Conservation (phyloP, 2,797 vertebrate genomes). For the Nothura maculosa region DNA sequence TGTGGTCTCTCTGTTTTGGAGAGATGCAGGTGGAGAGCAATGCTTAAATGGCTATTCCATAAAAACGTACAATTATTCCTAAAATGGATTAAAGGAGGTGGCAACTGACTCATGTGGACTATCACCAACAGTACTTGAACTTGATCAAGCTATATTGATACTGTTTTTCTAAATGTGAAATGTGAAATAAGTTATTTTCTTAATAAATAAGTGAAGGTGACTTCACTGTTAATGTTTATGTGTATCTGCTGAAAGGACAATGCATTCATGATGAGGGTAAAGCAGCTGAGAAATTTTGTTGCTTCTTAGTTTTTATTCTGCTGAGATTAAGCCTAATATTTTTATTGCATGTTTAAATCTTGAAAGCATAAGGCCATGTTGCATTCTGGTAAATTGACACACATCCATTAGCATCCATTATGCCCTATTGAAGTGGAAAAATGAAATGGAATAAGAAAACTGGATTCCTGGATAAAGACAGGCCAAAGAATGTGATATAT, state of each 20-base stretch:
- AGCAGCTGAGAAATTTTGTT: background rate
- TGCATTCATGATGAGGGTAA: background rate
- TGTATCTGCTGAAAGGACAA: background rate
- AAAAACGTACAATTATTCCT: background rate
- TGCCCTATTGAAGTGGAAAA: background rate
- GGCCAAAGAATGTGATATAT: background rate
- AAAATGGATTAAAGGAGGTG: background rate
- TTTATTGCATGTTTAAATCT: background rate
- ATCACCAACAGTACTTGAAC: background rate
- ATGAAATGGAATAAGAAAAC: background rate
- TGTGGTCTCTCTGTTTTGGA: background rate
- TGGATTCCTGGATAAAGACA: background rate
- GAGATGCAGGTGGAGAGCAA: background rate
- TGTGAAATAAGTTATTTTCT: background rate
- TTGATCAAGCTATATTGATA: background rate
- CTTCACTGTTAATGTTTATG: background rate
- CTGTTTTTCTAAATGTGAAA: background rate
- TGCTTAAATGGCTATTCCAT: background rate
- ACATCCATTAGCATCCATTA: background rate
- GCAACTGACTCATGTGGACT: background rate
- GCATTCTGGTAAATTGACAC: background rate
- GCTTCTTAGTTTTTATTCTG: background rate
- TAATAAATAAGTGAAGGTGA: background rate
- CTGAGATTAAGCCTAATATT: background rate
- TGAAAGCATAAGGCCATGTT: background rate